phyloP scores from a whole-genome alignment of 2,888 invertebrate genomes.

The Eupelmus urozonus region DNA sequence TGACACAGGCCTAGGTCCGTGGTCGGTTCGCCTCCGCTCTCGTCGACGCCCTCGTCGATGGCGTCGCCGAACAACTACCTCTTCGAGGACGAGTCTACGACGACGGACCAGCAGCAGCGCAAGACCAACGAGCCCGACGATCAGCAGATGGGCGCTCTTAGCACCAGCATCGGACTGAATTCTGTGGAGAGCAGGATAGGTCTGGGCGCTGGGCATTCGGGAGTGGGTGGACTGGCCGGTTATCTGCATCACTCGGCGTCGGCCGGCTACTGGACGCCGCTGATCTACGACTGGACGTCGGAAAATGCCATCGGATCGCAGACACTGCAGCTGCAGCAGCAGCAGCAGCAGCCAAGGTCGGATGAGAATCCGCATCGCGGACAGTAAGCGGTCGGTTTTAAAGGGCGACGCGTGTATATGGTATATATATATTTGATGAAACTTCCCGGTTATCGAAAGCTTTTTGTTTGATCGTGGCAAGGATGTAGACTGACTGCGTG shows the following conservation, averaged over 20 bases:
- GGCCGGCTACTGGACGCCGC: constrained; percentile 74
- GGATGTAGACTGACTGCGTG: constrained; percentile 21
- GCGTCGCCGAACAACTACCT: constrained; percentile 73
- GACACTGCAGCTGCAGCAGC: constrained; percentile 62
- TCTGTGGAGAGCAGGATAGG: constrained; percentile 62
- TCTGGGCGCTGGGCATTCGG: constrained; percentile 56
- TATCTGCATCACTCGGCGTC: constrained; percentile 74
- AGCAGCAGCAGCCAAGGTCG: constrained; percentile 18
- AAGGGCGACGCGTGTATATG: constrained; percentile 10
- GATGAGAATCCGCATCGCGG: constrained; percentile 48
- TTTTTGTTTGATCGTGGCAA: background rate
- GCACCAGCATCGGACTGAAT: constrained; percentile 63
- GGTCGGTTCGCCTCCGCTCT: constrained; percentile 72
- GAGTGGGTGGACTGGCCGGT: constrained; percentile 70
- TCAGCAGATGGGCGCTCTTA: constrained; percentile 32
- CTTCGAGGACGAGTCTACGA: constrained; percentile 73
- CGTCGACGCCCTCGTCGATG: constrained; percentile 74
- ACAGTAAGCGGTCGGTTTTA: constrained; percentile 7
- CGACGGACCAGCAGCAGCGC: constrained; percentile 74
- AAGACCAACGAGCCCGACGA: constrained; percentile 66
- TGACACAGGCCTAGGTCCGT: constrained; percentile 77
- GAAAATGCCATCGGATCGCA: constrained; percentile 72
- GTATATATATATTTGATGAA: constrained; percentile 1
- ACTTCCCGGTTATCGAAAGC: background rate
- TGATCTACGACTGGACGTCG: constrained; percentile 74